These are phyloP conservation scores for Amphipoea lucens DNA, from an alignment of 2,888 invertebrate genomes.

Conservation along the genomic window DNA sequence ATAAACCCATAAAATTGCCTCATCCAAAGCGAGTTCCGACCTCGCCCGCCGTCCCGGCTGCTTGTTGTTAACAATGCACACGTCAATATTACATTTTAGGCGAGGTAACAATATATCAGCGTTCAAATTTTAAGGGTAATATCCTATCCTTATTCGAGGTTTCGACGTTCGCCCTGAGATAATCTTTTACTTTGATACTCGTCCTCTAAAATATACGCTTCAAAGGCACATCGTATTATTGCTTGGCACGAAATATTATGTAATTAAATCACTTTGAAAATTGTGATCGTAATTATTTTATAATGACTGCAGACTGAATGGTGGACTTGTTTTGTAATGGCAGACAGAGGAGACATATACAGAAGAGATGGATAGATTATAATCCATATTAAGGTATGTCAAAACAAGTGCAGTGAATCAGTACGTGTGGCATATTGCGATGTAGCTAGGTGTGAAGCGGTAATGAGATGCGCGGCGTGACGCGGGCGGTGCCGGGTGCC, in stretches of 20 bases:
- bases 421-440: conserved; percentile 44
- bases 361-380: not conserved
- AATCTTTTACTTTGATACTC: conserved; percentile 79
- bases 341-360: not conserved
- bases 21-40: conserved; percentile 75
- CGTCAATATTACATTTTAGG: conserved; percentile 84
- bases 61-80: conserved; percentile 81
- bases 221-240: conserved; percentile 73
- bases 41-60: conserved; percentile 68
- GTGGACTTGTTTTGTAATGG: not conserved
- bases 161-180: conserved; percentile 78
- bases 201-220: conserved; percentile 78
- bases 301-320: not conserved
- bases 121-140: conserved; percentile 84
- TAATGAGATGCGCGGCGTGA: conserved; percentile 76
- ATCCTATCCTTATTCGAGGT: conserved; percentile 74
- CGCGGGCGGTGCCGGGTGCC: conserved; percentile 70
- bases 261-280: conserved; percentile 6
- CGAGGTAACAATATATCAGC: conserved; percentile 83
- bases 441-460: conserved; percentile 53
- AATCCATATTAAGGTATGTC: not conserved
- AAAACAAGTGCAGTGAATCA: conserved; percentile 32
- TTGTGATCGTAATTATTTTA: not conserved
- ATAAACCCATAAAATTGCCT: conserved; percentile 86
- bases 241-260: conserved; percentile 1